Evolutionary conservation across 92 coral and sea anemone genomes (phyloP), one percentile per base, ranked within the genome.

Genomic region (Palythoa grandis): DNA sequence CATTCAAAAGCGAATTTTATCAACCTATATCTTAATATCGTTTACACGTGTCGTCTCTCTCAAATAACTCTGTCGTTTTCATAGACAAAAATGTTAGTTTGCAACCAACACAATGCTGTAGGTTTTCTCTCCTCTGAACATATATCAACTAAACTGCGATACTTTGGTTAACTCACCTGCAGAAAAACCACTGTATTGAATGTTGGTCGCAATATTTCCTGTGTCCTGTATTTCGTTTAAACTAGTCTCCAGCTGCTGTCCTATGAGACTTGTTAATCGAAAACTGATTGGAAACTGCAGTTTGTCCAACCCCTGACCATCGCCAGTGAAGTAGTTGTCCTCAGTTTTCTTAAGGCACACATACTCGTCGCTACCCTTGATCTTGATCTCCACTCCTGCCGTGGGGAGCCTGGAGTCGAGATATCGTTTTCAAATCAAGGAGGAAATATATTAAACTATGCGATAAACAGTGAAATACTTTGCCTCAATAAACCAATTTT

Each of bases 171-270:
- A 19, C 68, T 43, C 70, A 88, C 98, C 98, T 11, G 87, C 80
- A 47, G 86, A 82, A 52, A 94, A 89, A 3, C 98, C 98, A 23
- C 88, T 47, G 74, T 90, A 94, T 76, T 94, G 98, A 9, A 94
- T 86, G 48, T 83, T 57, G n/a, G 92, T 88, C 50, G 91, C 25
- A 12, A 92, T 88, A 48, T 88, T 87, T 9, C 73, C 92, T 54
- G 71, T 90, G 69, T 92, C 92, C 77, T 87, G 89, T 3, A 92
- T 88, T 52, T 86, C 75, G 52, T 86, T 60, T 9, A 94, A 84
- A 14, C 90, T 84, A 15, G 88, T 83, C 54, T 92, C 93, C 69
- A 94, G 76, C 84, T 92, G 97, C 53, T 94, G 95, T 13, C 92
- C 92, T 10, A 88, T 85, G 78, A 94, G 92, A 61, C 97, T 94